A percentile compares a stretch with the other conserved stretches of the same genome.
phyloP scores from a whole-genome alignment of 2,797 vertebrate species.

The Rhinatrema bivittatum region DNA sequence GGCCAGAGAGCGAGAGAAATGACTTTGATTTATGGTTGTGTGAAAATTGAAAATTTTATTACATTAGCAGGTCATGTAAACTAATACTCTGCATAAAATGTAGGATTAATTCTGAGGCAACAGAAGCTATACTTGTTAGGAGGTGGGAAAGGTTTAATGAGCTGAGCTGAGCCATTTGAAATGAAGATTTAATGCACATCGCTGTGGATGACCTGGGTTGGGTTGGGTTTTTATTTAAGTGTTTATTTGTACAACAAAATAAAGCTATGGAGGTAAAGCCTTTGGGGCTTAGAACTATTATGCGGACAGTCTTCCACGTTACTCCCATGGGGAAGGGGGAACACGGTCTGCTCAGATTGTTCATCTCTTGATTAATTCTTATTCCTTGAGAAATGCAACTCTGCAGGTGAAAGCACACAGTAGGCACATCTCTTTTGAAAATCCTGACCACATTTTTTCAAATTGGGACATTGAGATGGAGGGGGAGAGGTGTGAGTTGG shows the following conservation, averaged over 20 bases:
- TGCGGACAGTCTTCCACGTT: no score
- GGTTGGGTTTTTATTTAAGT: background rate
- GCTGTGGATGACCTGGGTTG: background rate
- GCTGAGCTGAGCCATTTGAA: background rate
- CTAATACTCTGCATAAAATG: background rate
- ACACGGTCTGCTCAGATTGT: no score
- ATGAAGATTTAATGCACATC: background rate
- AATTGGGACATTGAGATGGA: no score
- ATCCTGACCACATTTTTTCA: no score
- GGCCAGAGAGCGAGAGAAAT: background rate
- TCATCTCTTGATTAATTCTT: no score
- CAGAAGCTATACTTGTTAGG: background rate
- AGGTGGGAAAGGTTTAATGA: background rate
- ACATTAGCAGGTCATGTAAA: background rate
- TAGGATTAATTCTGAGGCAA: no score
- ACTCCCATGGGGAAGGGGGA: no score
- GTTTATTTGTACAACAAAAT: background rate
- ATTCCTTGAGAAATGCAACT: no score
- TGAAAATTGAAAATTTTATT: conserved; percentile 3
- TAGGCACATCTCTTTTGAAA: no score
- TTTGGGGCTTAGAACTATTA: no score
- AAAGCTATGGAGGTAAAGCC: background rate
- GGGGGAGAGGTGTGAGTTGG: no score
- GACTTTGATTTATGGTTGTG: conserved; percentile 3
- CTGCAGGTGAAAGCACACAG: no score